Evolutionary conservation across 2,797 vertebrate genomes (phyloP).

Genomic region (Amazonetta brasiliensis): DNA sequence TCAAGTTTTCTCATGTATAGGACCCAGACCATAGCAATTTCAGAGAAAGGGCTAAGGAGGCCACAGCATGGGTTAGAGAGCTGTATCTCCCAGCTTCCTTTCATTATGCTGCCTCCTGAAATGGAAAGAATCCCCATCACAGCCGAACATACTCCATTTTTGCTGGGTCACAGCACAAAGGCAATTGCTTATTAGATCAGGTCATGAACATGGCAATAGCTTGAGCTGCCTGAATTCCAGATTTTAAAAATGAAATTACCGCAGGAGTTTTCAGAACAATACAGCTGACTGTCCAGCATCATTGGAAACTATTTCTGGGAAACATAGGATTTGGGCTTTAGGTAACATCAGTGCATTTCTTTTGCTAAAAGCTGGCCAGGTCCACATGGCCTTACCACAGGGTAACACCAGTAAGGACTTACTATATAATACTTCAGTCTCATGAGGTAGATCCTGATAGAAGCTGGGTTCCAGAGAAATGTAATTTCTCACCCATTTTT

Average conservation of each 20-base stretch:
- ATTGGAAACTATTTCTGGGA: background rate
- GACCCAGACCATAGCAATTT: background rate
- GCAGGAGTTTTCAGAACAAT: background rate
- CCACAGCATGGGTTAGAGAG: background rate
- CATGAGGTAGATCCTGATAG: background rate
- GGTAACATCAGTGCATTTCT: background rate
- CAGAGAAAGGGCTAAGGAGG: background rate
- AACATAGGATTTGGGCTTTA: background rate
- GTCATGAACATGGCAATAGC: background rate
- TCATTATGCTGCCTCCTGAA: background rate
- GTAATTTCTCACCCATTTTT: background rate
- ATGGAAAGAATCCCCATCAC: background rate
- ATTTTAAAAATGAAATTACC: background rate
- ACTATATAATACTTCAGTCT: background rate
- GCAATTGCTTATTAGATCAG: background rate
- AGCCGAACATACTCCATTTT: slow-evolving; percentile 11
- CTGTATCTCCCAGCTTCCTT: background rate
- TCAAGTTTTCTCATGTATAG: background rate
- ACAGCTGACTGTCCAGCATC: background rate
- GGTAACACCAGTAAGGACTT: background rate
- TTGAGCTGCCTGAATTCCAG: background rate
- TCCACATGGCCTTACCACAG: background rate
- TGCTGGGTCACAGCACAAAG: background rate
- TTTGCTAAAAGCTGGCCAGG: background rate
- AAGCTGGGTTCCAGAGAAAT: background rate